Conservation (phyloP, 1,140 invertebrate species). For the Scaptodrosophila lebanonensis region DNA sequence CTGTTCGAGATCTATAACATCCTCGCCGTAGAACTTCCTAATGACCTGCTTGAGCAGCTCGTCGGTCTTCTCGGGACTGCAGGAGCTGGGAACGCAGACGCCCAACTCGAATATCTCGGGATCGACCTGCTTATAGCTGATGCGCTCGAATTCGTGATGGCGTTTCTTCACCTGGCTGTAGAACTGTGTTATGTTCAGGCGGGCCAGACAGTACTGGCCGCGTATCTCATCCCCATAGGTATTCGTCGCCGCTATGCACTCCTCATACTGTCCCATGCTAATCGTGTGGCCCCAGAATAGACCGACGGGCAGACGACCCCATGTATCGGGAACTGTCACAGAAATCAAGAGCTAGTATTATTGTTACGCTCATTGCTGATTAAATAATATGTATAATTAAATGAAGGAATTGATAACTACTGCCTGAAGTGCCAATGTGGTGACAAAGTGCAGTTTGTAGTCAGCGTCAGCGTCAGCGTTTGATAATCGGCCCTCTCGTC, state of each 20-base stretch:
- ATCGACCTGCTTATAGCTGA: conserved; percentile 56
- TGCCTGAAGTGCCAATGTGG: no score
- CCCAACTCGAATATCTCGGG: conserved; percentile 63
- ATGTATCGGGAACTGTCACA: conserved; percentile 62
- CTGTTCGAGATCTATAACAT: conserved; percentile 13
- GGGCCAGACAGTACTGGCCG: conserved; percentile 64
- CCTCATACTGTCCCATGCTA: conserved; percentile 70
- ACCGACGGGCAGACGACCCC: conserved; percentile 67
- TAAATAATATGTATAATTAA: background rate
- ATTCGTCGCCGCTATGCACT: conserved; percentile 55
- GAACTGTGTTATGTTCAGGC: conserved; percentile 53
- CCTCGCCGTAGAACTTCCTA: conserved; percentile 30
- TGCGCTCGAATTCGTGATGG: conserved; percentile 33
- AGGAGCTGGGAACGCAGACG: conserved; percentile 58
- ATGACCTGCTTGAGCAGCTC: conserved; percentile 41
- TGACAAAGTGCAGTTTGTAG: no score
- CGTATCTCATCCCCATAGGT: conserved; percentile 39
- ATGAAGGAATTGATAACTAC: no score
- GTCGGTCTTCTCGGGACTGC: conserved; percentile 45
- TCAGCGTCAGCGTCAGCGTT: no score
- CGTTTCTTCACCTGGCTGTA: conserved; percentile 45
- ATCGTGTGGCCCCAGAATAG: conserved; percentile 67
- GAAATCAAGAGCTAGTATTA: background rate
- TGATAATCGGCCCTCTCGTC: no score
- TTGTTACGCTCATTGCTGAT: no score